A percentile compares a stretch with the other conserved stretches of the same genome.
These are phyloP conservation scores for Ptyas mucosa DNA, from an alignment of 2,113 vertebrate genomes.

Conservation along the genomic window DNA sequence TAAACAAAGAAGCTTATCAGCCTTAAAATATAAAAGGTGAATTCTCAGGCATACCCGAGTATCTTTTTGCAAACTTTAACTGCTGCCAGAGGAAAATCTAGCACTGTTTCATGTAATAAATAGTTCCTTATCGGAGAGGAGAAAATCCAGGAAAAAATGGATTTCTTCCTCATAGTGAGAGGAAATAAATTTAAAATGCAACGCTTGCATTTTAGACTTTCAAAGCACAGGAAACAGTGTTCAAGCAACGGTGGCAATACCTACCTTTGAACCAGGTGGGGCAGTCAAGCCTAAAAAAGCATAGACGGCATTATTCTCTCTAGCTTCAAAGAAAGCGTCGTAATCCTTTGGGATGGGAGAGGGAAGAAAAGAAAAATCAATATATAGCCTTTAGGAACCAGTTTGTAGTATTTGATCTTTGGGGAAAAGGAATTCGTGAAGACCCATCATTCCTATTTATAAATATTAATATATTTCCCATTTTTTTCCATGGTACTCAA, in stretches of 20 bases:
- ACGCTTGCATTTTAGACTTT: background rate
- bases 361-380: background rate
- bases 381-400: background rate
- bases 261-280: slow-evolving; percentile 94
- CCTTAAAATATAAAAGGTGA: background rate
- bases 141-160: background rate
- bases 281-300: slow-evolving; percentile 92
- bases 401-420: background rate
- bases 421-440: background rate
- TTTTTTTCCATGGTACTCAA: background rate
- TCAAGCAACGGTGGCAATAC: background rate
- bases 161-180: background rate
- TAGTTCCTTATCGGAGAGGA: background rate
- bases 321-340: slow-evolving; percentile 91
- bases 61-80: background rate
- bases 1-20: background rate
- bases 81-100: background rate
- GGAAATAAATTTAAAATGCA: too few species aligned
- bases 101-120: background rate
- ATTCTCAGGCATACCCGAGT: background rate
- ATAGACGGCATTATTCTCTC: slow-evolving; percentile 93
- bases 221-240: background rate
- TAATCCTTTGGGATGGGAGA: slow-evolving; percentile 76
- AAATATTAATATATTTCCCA: background rate
- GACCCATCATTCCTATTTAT: background rate